phyloP scores from a whole-genome alignment of 2,113 vertebrate species.

The Apodemus sylvaticus region DNA sequence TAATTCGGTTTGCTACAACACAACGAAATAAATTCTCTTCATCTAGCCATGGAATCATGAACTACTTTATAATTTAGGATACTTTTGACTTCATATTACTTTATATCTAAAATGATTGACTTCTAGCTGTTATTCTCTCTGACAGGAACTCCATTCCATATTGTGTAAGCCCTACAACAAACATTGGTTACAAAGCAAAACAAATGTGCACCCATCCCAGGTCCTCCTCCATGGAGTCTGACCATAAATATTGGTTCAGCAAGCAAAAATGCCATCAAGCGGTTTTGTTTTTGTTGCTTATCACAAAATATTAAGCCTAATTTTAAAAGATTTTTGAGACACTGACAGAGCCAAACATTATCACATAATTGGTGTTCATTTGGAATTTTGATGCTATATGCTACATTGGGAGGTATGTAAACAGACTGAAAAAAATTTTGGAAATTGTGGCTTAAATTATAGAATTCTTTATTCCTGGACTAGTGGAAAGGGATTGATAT shows the following conservation, averaged over 20 bases:
- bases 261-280: not conserved
- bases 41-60: not conserved
- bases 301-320: constrained; percentile 6
- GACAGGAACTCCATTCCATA: not conserved
- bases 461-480: not conserved
- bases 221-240: not conserved
- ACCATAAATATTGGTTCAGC: not conserved
- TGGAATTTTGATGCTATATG: not conserved
- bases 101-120: constrained; percentile 11
- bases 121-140: not conserved
- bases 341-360: not conserved
- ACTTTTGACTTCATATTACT: not conserved
- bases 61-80: constrained; percentile 28
- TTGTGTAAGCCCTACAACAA: not conserved
- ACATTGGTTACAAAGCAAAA: constrained; percentile 10
- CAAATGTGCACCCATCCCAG: not conserved
- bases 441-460: not conserved
- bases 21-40: not conserved
- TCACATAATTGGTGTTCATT: not conserved
- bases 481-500: not conserved
- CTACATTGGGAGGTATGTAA: not conserved
- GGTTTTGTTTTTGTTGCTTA: not conserved
- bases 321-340: constrained; percentile 9
- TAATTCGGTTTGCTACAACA: not conserved
- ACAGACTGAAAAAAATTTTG: not conserved